Percentiles rank a stretch among this genome's conserved stretches.
These are phyloP conservation scores for Cacatua alba DNA, from an alignment of 2,113 vertebrate species.

Conservation along the genomic window DNA sequence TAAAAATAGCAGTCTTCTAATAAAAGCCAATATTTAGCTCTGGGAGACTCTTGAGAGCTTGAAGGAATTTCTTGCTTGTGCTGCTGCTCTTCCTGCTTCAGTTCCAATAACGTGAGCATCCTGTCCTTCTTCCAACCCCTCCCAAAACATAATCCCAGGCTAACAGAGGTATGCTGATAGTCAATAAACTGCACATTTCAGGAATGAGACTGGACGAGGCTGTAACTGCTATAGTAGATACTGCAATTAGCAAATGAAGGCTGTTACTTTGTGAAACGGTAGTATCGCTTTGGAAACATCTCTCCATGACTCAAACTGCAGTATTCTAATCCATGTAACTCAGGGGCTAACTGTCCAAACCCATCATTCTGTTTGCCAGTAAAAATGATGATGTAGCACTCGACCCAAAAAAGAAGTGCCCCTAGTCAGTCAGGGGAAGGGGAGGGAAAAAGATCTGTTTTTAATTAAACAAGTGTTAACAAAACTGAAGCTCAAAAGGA, in stretches of 20 bases:
- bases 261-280: background rate
- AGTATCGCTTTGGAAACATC: rapidly evolving
- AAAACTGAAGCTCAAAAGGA: background rate
- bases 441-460: background rate
- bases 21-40: background rate
- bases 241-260: background rate
- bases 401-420: background rate
- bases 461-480: background rate
- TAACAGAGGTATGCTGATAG: background rate
- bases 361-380: background rate
- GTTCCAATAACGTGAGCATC: background rate
- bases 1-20: background rate
- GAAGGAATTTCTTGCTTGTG: background rate
- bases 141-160: background rate
- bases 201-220: background rate
- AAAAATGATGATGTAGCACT: background rate
- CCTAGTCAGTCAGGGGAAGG: background rate
- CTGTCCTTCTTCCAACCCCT: background rate
- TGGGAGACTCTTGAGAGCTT: background rate
- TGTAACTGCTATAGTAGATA: rapidly evolving
- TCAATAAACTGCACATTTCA: background rate
- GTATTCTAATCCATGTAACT: background rate
- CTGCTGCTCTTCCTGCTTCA: background rate
- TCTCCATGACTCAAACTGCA: background rate
- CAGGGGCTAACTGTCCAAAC: background rate